phyloP scores from a whole-genome alignment of 23 tunicate species.

The Oikopleura vanhoeffeni region DNA sequence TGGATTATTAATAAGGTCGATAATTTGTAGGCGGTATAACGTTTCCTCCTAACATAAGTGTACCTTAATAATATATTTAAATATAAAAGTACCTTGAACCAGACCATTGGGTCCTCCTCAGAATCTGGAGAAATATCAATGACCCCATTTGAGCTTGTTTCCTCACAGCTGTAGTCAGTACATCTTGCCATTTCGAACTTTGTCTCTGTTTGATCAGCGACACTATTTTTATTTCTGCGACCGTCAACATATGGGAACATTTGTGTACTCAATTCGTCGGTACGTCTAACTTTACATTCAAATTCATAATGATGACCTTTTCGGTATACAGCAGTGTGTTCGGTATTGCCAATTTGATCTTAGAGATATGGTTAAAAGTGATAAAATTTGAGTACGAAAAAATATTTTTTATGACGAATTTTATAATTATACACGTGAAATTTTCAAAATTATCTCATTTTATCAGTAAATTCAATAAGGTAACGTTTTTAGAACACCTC shows the following conservation, averaged over 20 bases:
- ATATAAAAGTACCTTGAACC: slow-evolving; percentile 1
- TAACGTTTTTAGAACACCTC: too few species aligned
- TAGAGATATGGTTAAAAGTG: too few species aligned
- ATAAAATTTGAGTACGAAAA: too few species aligned
- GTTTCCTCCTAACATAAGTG: too few species aligned
- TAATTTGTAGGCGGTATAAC: too few species aligned
- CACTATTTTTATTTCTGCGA: background rate
- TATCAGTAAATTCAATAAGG: too few species aligned
- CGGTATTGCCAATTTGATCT: too few species aligned
- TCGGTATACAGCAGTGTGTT: background rate
- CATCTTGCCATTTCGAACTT: background rate
- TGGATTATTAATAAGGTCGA: too few species aligned
- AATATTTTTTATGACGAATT: too few species aligned
- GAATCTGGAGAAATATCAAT: slow-evolving; percentile 1
- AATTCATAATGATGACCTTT: background rate
- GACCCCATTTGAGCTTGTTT: background rate
- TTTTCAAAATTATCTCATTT: too few species aligned
- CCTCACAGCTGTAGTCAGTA: background rate
- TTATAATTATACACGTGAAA: too few species aligned
- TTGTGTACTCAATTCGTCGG: background rate
- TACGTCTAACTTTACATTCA: background rate
- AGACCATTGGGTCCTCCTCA: background rate
- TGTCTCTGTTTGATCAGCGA: background rate
- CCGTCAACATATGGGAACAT: background rate
- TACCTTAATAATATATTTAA: background rate